phyloP scores from a whole-genome alignment of 2,888 invertebrate genomes.

The Theretra japonica region DNA sequence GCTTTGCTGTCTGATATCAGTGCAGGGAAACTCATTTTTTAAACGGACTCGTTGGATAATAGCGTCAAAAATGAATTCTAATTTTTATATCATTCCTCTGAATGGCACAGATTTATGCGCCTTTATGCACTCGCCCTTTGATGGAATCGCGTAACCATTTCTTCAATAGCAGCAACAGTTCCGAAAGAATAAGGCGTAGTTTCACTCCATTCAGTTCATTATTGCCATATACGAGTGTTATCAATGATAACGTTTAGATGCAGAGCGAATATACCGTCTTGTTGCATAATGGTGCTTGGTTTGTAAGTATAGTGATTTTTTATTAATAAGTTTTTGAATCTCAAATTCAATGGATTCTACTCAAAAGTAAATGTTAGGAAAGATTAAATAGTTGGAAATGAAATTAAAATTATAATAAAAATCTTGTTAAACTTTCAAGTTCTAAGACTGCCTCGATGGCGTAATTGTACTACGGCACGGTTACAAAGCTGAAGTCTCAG shows the following conservation, averaged over 20 bases:
- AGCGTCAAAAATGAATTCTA: too few relatives aligned
- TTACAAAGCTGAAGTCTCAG: too few relatives aligned
- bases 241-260: neutral
- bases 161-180: neutral
- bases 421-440: too few relatives aligned
- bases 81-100: too few relatives aligned
- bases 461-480: too few relatives aligned
- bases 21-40: too few relatives aligned
- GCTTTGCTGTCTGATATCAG: too few relatives aligned
- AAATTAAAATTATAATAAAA: too few relatives aligned
- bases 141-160: conserved; percentile 7
- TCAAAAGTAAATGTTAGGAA: neutral
- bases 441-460: too few relatives aligned
- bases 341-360: neutral
- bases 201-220: neutral
- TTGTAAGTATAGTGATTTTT: neutral
- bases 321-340: neutral
- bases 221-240: neutral
- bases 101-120: too few relatives aligned
- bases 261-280: neutral
- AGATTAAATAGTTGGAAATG: too few relatives aligned
- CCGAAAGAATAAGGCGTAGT: neutral
- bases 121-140: neutral
- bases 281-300: conserved; percentile 10
- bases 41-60: too few relatives aligned